A percentile compares a stretch with the other conserved stretches of the same genome.
Evolutionary conservation across 1,140 invertebrate genomes (phyloP).

Genomic region (Drosophila bifasciata): DNA sequence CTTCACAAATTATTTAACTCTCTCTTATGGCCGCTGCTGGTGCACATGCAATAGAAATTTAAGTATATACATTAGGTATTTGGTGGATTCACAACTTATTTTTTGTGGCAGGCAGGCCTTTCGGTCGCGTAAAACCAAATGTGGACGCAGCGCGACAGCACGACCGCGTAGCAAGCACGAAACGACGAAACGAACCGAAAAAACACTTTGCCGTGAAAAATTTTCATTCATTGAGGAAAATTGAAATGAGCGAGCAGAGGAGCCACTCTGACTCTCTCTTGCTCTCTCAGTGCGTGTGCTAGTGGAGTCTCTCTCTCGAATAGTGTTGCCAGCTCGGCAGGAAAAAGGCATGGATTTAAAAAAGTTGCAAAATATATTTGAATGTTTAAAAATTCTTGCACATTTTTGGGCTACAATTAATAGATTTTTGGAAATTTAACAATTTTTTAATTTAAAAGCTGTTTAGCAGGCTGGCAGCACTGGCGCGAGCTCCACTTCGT

Average conservation of each 20-base stretch:
- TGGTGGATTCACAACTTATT: conserved; percentile 43
- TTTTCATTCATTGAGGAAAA: conserved; percentile 83
- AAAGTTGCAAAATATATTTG: not conserved
- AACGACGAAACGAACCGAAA: conserved; percentile 57
- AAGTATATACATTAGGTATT: conserved; percentile 39
- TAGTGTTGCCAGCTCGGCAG: conserved; percentile 71
- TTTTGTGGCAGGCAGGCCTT: conserved; percentile 1
- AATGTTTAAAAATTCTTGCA: no score
- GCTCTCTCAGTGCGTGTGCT: conserved; percentile 21
- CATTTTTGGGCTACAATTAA: no score
- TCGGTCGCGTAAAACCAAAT: conserved; percentile 18
- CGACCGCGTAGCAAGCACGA: conserved; percentile 59
- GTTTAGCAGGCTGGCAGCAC: no score
- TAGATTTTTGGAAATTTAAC: no score
- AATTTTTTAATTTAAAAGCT: no score
- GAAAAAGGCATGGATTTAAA: conserved; percentile 21
- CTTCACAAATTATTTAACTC: conserved; percentile 55
- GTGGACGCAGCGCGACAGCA: conserved; percentile 12
- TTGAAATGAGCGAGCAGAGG: conserved; percentile 63
- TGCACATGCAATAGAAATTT: conserved; percentile 38
- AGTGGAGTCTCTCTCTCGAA: conserved; percentile 16
- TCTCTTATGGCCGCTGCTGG: conserved; percentile 10
- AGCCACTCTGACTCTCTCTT: conserved; percentile 34
- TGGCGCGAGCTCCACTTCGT: no score
- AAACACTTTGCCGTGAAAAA: conserved; percentile 75